Conservation (phyloP, 2,888 invertebrate species). For the Molorchus minor region DNA sequence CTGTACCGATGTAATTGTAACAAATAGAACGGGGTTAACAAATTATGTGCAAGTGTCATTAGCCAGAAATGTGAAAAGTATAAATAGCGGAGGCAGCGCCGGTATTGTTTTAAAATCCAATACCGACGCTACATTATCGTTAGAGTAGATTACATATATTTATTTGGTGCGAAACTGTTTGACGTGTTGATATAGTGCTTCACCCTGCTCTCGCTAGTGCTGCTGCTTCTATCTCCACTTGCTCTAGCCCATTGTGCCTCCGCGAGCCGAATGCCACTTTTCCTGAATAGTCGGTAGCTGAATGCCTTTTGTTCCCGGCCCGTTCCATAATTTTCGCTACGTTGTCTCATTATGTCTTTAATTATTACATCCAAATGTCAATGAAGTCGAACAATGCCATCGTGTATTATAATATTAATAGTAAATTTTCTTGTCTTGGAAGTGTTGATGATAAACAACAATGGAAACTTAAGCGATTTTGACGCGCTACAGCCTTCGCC, state of each 20-base stretch:
- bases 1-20: slow-evolving; percentile 21
- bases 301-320: slow-evolving; percentile 27
- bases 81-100: slow-evolving; percentile 36
- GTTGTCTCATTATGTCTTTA: slow-evolving; percentile 19
- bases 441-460: slow-evolving; percentile 21
- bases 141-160: slow-evolving; percentile 41
- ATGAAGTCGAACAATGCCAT: slow-evolving; percentile 19
- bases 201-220: slow-evolving; percentile 31
- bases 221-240: slow-evolving; percentile 25
- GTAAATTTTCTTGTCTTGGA: slow-evolving; percentile 22
- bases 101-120: slow-evolving; percentile 34
- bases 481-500: neutral
- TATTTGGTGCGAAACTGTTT: slow-evolving; percentile 46
- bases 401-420: slow-evolving; percentile 20
- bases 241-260: slow-evolving; percentile 22
- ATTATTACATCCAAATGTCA: slow-evolving; percentile 21
- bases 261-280: slow-evolving; percentile 26
- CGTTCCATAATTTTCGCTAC: slow-evolving; percentile 17
- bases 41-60: slow-evolving; percentile 46
- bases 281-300: slow-evolving; percentile 26
- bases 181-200: slow-evolving; percentile 43
- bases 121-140: slow-evolving; percentile 40
- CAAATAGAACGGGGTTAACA: slow-evolving; percentile 37
- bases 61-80: slow-evolving; percentile 40
- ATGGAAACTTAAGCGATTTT: slow-evolving; percentile 12